Evolutionary conservation across 2,888 invertebrate genomes (phyloP).

Genomic region (Metalampra italica): DNA sequence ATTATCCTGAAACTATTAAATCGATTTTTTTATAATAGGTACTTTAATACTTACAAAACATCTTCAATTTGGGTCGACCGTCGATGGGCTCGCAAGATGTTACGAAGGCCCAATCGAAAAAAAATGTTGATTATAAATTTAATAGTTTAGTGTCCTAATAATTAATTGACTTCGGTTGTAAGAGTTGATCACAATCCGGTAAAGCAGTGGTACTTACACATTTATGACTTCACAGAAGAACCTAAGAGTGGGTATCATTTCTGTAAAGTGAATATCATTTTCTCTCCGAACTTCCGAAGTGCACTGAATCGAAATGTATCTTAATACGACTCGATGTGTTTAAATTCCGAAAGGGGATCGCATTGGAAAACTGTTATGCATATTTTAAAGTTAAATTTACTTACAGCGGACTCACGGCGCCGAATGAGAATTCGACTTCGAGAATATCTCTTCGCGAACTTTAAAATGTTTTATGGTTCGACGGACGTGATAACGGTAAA

Average conservation of each 20-base stretch:
- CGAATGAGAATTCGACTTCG: conserved; percentile 58
- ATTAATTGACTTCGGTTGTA: no score
- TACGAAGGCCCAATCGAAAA: no score
- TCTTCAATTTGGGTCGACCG: no score
- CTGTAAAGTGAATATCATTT: conserved; percentile 45
- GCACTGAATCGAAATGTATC: conserved; percentile 73
- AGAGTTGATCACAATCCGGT: no score
- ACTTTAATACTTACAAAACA: no score
- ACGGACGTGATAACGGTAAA: conserved; percentile 53
- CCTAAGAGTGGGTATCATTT: background rate
- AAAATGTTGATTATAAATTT: no score
- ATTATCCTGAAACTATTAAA: no score
- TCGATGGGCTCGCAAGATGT: no score
- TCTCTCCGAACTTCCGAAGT: conserved; percentile 49
- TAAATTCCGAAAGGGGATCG: conserved; percentile 72
- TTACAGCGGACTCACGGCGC: conserved; percentile 47
- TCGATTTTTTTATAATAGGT: no score
- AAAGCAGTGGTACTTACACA: no score
- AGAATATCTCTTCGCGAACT: conserved; percentile 60
- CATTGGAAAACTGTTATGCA: conserved; percentile 78
- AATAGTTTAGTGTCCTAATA: no score
- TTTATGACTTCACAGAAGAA: no score
- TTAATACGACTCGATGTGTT: conserved; percentile 73
- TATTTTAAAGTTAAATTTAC: conserved; percentile 78
- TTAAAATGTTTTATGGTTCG: conserved; percentile 69